These are phyloP conservation scores for Coelinius sp. DNA, from an alignment of 2,888 invertebrate species.

Conservation along the genomic window DNA sequence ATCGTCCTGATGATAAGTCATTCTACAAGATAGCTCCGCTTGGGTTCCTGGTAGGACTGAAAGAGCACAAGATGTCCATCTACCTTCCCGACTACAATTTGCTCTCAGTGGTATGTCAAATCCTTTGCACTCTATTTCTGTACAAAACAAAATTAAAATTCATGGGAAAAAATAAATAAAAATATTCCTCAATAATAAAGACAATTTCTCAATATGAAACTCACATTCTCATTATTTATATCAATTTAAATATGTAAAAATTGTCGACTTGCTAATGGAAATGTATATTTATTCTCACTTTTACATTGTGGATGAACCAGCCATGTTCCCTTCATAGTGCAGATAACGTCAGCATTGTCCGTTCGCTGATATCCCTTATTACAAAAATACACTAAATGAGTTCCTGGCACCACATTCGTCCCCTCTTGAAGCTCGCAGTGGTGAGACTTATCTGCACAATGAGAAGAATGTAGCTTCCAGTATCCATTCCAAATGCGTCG, in stretches of 20 bases:
- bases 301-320: conserved; percentile 55
- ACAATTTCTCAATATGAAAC: too few relatives aligned
- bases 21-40: conserved; percentile 56
- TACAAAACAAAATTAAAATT: too few relatives aligned
- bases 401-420: conserved; percentile 52
- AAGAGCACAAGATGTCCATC: conserved; percentile 54
- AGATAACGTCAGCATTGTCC: conserved; percentile 54
- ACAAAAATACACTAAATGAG: conserved; percentile 61
- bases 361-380: conserved; percentile 53
- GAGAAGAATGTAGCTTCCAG: conserved; percentile 52
- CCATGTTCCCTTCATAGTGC: conserved; percentile 58
- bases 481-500: conserved; percentile 58
- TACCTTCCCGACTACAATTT: conserved; percentile 49
- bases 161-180: too few relatives aligned
- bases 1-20: conserved; percentile 56
- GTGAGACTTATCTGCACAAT: background rate
- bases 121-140: conserved; percentile 60
- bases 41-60: conserved; percentile 53
- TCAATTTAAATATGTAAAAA: too few relatives aligned
- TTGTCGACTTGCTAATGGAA: too few relatives aligned
- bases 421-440: conserved; percentile 35
- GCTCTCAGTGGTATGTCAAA: conserved; percentile 55
- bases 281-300: conserved; percentile 51
- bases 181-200: too few relatives aligned
- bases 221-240: too few relatives aligned